These are phyloP conservation scores for Parnassius apollo DNA, from an alignment of 2,888 invertebrate genomes.

Conservation along the genomic window DNA sequence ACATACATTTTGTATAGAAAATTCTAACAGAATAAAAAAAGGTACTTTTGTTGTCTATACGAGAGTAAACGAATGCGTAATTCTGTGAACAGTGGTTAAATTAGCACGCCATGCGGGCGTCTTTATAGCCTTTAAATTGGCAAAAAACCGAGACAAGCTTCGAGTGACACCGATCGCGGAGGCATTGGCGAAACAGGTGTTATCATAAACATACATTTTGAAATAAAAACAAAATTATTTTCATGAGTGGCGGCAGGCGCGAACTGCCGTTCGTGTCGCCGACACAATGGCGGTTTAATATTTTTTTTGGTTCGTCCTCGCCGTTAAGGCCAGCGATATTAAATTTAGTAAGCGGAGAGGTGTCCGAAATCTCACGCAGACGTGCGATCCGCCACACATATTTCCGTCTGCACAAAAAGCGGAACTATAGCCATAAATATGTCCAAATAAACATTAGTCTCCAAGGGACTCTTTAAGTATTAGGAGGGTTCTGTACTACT, in stretches of 20 bases:
- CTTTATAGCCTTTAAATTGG: slow-evolving; percentile 79
- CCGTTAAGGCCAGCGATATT: slow-evolving; percentile 78
- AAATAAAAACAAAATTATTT: slow-evolving; percentile 80
- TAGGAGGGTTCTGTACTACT: slow-evolving; percentile 51
- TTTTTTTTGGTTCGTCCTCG: slow-evolving; percentile 70
- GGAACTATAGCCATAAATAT: slow-evolving; percentile 82
- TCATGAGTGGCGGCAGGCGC: slow-evolving; percentile 80
- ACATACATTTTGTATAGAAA: slow-evolving; percentile 20
- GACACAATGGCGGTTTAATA: slow-evolving; percentile 79
- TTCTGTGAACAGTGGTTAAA: slow-evolving; percentile 77
- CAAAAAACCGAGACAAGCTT: slow-evolving; percentile 77
- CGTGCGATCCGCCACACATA: slow-evolving; percentile 82
- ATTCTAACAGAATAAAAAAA: slow-evolving; percentile 27
- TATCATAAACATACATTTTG: slow-evolving; percentile 82
- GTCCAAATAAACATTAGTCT: slow-evolving; percentile 81
- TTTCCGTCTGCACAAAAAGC: slow-evolving; percentile 80
- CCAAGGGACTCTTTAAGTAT: slow-evolving; percentile 61
- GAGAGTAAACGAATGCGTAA: slow-evolving; percentile 68
- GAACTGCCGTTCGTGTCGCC: slow-evolving; percentile 77
- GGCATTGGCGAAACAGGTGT: slow-evolving; percentile 81
- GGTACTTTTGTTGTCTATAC: slow-evolving; percentile 43
- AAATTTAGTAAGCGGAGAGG: slow-evolving; percentile 81
- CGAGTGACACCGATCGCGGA: slow-evolving; percentile 78
- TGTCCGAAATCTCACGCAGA: slow-evolving; percentile 81
- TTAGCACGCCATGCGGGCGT: slow-evolving; percentile 78